A percentile compares a stretch with the other conserved stretches of the same genome.
These are phyloP conservation scores for Stenoptilia bipunctidactyla DNA, from an alignment of 2,888 invertebrate genomes.

Conservation along the genomic window DNA sequence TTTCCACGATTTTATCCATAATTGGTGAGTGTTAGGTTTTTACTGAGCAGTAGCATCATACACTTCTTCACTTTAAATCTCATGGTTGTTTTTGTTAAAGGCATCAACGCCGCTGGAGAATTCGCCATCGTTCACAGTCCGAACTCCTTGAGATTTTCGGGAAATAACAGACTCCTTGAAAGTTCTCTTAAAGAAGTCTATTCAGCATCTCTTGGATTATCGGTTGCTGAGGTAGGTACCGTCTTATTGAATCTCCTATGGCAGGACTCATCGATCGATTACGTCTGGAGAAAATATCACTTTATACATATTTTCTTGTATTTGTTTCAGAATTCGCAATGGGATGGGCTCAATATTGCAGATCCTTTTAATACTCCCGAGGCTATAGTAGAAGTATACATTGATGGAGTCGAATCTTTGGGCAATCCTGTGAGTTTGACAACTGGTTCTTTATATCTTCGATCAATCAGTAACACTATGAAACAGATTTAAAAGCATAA, in stretches of 20 bases:
- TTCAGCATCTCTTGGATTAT: slow-evolving; percentile 79
- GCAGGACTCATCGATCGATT: background rate
- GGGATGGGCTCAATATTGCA: slow-evolving; percentile 76
- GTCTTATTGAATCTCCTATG: background rate
- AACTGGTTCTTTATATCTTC: background rate
- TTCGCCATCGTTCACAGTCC: slow-evolving; percentile 78
- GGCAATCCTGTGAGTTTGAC: slow-evolving; percentile 43
- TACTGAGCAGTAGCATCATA: background rate
- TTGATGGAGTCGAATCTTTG: slow-evolving; percentile 76
- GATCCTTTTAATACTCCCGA: slow-evolving; percentile 83
- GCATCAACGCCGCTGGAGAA: slow-evolving; percentile 74
- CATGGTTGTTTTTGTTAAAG: slow-evolving; percentile 24
- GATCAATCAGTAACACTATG: background rate
- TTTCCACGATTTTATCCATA: slow-evolving; percentile 40
- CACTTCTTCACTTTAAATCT: background rate
- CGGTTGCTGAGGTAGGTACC: slow-evolving; percentile 74
- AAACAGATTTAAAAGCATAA: too few species aligned
- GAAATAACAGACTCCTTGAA: slow-evolving; percentile 73
- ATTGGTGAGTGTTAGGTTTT: slow-evolving; percentile 40
- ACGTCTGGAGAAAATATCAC: background rate
- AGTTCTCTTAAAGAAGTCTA: slow-evolving; percentile 78
- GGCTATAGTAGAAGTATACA: slow-evolving; percentile 75
- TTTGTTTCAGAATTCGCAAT: slow-evolving; percentile 68
- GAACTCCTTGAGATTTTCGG: slow-evolving; percentile 76
- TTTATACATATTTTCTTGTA: too few species aligned